Evolutionary conservation across 2,888 invertebrate species (phyloP).

Genomic region (Metacarcinus magister): DNA sequence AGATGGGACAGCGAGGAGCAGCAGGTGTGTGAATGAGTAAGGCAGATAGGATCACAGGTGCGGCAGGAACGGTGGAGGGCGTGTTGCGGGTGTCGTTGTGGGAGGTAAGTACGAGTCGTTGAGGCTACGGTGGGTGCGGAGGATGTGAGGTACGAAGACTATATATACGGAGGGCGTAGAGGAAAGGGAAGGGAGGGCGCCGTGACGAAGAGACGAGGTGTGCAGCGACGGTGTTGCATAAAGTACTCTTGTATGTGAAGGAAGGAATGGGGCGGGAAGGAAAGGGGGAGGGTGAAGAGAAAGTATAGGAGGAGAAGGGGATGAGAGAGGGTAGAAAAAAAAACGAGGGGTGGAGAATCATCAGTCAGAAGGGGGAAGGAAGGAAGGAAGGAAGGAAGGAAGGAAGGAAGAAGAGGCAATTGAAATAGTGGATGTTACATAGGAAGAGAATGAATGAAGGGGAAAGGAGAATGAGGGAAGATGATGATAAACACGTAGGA

Average conservation of each 20-base stretch:
- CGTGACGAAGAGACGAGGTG: not conserved
- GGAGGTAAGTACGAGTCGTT: not conserved
- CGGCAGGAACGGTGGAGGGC: not conserved
- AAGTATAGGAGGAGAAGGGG: not conserved
- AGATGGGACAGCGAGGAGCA: not conserved
- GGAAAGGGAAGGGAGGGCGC: not conserved
- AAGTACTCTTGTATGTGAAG: not conserved
- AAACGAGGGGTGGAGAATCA: not conserved
- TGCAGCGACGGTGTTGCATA: not conserved
- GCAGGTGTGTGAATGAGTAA: not conserved
- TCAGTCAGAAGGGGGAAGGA: not conserved
- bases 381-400: not conserved
- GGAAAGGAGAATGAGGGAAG: not conserved
- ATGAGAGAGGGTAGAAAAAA: not conserved
- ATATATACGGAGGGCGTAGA: slow-evolving; percentile 19
- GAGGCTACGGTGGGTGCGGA: slow-evolving; percentile 5
- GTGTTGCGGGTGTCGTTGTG: slow-evolving; percentile 12
- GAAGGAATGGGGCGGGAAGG: not conserved
- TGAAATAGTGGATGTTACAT: not conserved
- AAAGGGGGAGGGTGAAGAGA: not conserved
- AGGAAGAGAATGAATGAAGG: not conserved
- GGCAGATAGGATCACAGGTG: not conserved
- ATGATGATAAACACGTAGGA: not conserved
- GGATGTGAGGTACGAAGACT: not conserved
- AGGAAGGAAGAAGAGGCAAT: not conserved